Evolutionary conservation across 2,113 vertebrate genomes (phyloP).

Genomic region (Speoplatyrhinus poulsoni): DNA sequence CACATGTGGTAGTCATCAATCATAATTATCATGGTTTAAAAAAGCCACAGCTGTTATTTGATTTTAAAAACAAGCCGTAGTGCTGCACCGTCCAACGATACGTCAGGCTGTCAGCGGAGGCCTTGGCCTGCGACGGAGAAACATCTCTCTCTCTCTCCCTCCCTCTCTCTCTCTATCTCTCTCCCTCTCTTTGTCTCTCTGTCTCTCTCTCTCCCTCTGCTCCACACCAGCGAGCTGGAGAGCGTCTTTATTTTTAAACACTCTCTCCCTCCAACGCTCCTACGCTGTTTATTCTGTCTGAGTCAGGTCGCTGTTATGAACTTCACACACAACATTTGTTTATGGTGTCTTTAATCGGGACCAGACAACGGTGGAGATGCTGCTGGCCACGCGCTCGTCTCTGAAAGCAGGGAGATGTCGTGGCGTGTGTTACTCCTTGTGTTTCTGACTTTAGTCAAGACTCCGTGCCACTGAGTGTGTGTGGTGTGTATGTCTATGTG

Average conservation of each 20-base stretch:
- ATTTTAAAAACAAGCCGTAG: conserved; percentile 78
- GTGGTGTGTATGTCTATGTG: conserved; percentile 1
- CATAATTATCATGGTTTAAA: conserved; percentile 80
- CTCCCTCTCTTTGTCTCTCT: conserved; percentile 12
- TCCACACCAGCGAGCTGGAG: conserved; percentile 59
- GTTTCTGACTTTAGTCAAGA: conserved; percentile 7
- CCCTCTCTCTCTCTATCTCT: background rate
- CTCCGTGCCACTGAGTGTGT: background rate
- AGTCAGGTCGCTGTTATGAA: conserved; percentile 60
- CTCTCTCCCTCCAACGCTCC: conserved; percentile 55
- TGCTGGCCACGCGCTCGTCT: conserved; percentile 50
- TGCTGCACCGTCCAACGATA: conserved; percentile 68
- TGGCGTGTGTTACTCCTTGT: conserved; percentile 7
- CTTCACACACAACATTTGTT: conserved; percentile 71
- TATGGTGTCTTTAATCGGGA: conserved; percentile 68
- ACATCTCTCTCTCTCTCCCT: conserved; percentile 50
- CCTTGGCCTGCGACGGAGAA: conserved; percentile 73
- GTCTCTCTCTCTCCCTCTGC: conserved; percentile 24
- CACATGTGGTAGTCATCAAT: conserved; percentile 80
- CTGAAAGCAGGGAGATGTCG: conserved; percentile 27
- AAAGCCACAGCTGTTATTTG: conserved; percentile 80
- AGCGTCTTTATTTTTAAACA: conserved; percentile 74
- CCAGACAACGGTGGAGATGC: conserved; percentile 57
- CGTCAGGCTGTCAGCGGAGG: conserved; percentile 77
- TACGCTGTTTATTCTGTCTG: conserved; percentile 63